phyloP scores from a whole-genome alignment of 2,888 invertebrate genomes.

The Pocota personata region DNA sequence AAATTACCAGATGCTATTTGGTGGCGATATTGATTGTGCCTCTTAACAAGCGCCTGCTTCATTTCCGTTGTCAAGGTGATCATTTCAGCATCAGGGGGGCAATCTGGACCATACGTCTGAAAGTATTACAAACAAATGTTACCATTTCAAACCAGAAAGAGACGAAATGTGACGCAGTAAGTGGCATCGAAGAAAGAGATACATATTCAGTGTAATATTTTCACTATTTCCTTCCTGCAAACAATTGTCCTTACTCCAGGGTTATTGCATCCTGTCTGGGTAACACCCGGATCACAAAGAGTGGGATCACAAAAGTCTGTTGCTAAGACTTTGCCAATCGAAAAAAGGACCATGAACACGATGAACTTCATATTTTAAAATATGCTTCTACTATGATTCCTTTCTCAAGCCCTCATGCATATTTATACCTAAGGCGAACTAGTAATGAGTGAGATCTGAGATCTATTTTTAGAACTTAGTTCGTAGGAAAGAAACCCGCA shows the following conservation, averaged over 20 bases:
- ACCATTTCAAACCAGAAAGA: neutral
- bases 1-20: constrained; percentile 75
- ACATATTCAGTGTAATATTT: no score
- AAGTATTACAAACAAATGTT: neutral
- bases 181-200: no score
- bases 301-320: neutral
- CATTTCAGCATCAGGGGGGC: neutral
- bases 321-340: neutral
- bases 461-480: no score
- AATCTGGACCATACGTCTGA: neutral
- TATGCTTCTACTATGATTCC: neutral
- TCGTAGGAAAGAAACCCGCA: no score
- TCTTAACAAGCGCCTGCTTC: neutral
- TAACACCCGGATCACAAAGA: neutral
- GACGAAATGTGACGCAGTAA: neutral
- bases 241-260: neutral
- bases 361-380: neutral
- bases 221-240: no score
- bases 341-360: neutral
- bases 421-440: neutral
- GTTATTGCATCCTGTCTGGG: constrained; percentile 16
- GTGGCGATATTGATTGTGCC: constrained; percentile 11
- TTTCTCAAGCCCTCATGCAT: neutral
- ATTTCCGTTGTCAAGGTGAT: neutral
- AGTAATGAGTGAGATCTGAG: neutral